Conservation (phyloP, 92 coral and sea anemone genomes). For the Phymanthus crucifer region DNA sequence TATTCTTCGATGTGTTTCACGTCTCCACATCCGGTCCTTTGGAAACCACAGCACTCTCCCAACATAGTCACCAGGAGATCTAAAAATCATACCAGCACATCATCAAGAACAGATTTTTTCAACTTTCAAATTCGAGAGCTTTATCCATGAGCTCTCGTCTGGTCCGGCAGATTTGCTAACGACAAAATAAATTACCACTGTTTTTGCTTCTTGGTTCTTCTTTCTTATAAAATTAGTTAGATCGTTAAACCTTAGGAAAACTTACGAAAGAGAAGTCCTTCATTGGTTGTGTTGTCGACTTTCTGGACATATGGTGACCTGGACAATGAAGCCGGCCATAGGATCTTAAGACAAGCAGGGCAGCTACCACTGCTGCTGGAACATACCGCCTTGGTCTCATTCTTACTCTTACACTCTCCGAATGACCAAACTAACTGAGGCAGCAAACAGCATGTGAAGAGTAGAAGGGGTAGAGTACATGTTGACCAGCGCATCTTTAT, state of each 20-base stretch:
- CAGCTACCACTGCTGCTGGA: slow-evolving; percentile 35
- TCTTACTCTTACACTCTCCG: slow-evolving; percentile 29
- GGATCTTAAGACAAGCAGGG: slow-evolving; percentile 40
- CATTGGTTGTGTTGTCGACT: slow-evolving; percentile 27
- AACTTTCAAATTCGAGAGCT: too few relatives aligned
- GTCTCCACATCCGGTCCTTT: slow-evolving; percentile 16
- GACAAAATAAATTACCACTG: too few relatives aligned
- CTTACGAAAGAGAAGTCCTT: slow-evolving; percentile 51
- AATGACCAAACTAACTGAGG: slow-evolving; percentile 14
- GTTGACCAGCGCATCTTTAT: slow-evolving; percentile 28
- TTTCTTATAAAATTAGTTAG: neutral
- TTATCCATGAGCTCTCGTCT: too few relatives aligned
- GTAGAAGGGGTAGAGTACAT: neutral
- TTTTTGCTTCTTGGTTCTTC: neutral
- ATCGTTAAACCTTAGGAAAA: neutral
- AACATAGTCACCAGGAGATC: slow-evolving; percentile 45
- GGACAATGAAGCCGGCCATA: slow-evolving; percentile 26
- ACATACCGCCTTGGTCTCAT: neutral
- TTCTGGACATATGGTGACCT: slow-evolving; percentile 54
- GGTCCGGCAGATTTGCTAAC: too few relatives aligned
- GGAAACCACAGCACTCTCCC: slow-evolving; percentile 46
- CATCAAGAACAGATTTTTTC: neutral
- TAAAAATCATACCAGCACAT: neutral
- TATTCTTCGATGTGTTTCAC: slow-evolving; percentile 3
- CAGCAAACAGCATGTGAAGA: neutral